These are phyloP conservation scores for Cephalopholis sonnerati DNA, from an alignment of 2,113 vertebrate species.

Conservation along the genomic window DNA sequence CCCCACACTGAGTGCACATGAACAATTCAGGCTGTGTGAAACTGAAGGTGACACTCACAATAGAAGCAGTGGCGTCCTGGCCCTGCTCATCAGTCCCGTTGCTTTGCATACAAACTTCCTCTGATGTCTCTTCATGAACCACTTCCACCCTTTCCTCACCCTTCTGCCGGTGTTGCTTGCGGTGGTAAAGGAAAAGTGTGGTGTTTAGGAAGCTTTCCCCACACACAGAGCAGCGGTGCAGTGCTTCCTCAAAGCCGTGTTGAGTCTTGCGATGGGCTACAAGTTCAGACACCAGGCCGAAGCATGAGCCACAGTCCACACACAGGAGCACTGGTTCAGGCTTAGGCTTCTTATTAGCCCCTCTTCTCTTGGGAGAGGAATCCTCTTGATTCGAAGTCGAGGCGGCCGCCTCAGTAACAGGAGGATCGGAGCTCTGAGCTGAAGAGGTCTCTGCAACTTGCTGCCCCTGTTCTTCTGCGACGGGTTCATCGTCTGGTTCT, in stretches of 20 bases:
- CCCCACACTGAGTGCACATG: slow-evolving; percentile 89
- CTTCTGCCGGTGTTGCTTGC: slow-evolving; percentile 88
- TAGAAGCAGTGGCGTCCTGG: not conserved
- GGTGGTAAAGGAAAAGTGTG: slow-evolving; percentile 94
- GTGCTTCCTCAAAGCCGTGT: slow-evolving; percentile 87
- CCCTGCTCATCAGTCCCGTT: slow-evolving; percentile 37
- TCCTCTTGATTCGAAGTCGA: slow-evolving; percentile 60
- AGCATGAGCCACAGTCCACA: slow-evolving; percentile 91
- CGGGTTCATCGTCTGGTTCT: slow-evolving; percentile 5
- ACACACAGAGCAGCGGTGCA: slow-evolving; percentile 90
- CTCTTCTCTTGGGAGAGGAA: slow-evolving; percentile 70
- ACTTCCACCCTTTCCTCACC: slow-evolving; percentile 58
- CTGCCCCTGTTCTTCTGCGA: slow-evolving; percentile 22
- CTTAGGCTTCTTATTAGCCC: slow-evolving; percentile 79
- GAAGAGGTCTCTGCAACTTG: slow-evolving; percentile 31
- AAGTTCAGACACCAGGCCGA: slow-evolving; percentile 89
- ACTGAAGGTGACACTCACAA: not conserved
- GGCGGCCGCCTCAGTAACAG: slow-evolving; percentile 33
- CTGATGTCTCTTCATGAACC: slow-evolving; percentile 1
- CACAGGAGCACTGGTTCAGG: slow-evolving; percentile 87
- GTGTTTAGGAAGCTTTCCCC: slow-evolving; percentile 93
- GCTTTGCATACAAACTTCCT: slow-evolving; percentile 21
- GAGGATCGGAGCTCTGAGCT: slow-evolving; percentile 38
- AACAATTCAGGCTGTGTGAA: slow-evolving; percentile 74
- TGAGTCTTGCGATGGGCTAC: slow-evolving; percentile 89